Percentiles rank a stretch among this genome's conserved stretches.
These are phyloP conservation scores for Coranthus polyacanthus DNA, from an alignment of 2,797 vertebrate species.

Conservation along the genomic window DNA sequence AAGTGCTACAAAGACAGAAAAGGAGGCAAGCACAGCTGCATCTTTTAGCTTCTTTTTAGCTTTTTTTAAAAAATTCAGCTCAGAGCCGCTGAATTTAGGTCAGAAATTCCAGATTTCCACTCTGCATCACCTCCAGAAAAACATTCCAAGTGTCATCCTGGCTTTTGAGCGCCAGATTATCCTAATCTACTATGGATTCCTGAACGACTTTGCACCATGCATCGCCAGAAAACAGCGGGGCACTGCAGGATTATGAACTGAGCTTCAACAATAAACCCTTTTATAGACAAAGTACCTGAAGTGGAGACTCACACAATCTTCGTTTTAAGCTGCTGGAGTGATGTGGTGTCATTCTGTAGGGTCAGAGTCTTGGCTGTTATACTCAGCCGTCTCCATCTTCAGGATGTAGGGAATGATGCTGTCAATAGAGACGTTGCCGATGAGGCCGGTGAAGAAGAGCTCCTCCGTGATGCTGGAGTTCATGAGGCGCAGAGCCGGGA, in stretches of 20 bases:
- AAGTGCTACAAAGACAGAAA: conserved; percentile 58
- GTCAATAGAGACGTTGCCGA: conserved; percentile 98
- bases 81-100: conserved; percentile 23
- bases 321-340: conserved; percentile 17
- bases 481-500: conserved; percentile 96
- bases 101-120: conserved; percentile 21
- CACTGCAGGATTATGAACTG: conserved; percentile 31
- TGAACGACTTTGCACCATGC: conserved; percentile 41
- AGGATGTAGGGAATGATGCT: conserved; percentile 99
- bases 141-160: conserved; percentile 47
- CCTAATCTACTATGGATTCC: conserved; percentile 36
- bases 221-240: conserved; percentile 43
- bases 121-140: conserved; percentile 42
- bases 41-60: conserved; percentile 18
- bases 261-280: conserved; percentile 24
- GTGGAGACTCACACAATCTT: conserved; percentile 28
- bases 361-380: conserved; percentile 95
- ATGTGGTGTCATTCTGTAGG: conserved; percentile 82
- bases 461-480: conserved; percentile 98
- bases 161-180: conserved; percentile 35
- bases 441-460: conserved; percentile 98
- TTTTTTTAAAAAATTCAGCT: conserved; percentile 8
- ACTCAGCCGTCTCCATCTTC: conserved; percentile 99
- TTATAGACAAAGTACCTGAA: conserved; percentile 51
- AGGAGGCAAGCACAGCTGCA: conserved; percentile 33